These are phyloP conservation scores for Leuctra nigra DNA, from an alignment of 2,888 invertebrate genomes.

Conservation along the genomic window DNA sequence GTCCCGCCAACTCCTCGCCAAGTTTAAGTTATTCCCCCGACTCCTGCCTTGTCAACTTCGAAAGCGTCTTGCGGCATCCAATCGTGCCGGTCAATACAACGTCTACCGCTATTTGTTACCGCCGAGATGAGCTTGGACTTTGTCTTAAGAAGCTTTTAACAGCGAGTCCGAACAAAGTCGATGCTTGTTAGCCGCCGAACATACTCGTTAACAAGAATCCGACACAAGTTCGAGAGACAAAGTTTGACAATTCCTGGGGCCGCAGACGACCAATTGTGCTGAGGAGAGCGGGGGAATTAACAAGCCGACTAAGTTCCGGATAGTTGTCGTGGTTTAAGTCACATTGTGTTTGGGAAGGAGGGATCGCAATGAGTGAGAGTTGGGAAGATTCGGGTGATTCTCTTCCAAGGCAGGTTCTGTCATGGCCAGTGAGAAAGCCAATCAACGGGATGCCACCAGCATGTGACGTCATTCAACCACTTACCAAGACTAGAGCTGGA, in stretches of 20 bases:
- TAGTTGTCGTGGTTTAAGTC: neutral
- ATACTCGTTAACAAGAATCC: constrained; percentile 15
- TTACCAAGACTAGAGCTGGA: no score
- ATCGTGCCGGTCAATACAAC: neutral
- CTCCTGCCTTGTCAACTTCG: neutral
- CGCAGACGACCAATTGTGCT: constrained; percentile 11
- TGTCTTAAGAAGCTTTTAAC: constrained; percentile 13
- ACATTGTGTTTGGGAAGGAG: neutral
- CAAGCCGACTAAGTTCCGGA: neutral
- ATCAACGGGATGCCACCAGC: neutral
- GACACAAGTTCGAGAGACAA: constrained; percentile 10
- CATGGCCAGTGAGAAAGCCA: neutral
- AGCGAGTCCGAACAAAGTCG: constrained; percentile 12
- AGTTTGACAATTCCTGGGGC: constrained; percentile 15
- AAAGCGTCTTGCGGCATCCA: constrained; percentile 1
- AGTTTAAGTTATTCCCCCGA: neutral
- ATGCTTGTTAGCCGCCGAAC: constrained; percentile 12
- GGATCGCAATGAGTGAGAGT: neutral
- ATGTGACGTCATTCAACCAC: neutral
- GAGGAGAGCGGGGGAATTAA: neutral
- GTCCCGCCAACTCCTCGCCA: no score
- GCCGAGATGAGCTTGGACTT: neutral
- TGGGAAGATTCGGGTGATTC: constrained; percentile 8
- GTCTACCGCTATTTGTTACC: constrained; percentile 9
- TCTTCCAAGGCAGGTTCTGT: neutral